Base-by-base conservation (phyloP, 2,888 invertebrate genomes). In the Aelia acuminata region DNA sequence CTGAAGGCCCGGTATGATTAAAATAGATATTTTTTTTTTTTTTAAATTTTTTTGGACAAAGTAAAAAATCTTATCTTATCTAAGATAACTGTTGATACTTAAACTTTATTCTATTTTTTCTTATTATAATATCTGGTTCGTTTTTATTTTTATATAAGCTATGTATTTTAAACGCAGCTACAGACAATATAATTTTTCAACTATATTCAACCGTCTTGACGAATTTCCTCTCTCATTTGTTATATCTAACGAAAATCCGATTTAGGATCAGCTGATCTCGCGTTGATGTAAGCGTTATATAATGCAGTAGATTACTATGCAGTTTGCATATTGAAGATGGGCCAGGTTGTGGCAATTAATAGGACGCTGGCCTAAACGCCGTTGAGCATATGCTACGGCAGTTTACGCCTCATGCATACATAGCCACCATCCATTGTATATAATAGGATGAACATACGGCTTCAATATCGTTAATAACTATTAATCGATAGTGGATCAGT, bases 331-430 rank as follows among this genome's bases (percentile, higher is more conserved):
- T 80, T 80, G 80, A 80, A 47, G 80, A 80, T 80, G 80, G 43
- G 13, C 43, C 80, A 80, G 80, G 43, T 43, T 47, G 80, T 80
- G n/a, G 80, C 43, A 80, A 80, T 80, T 80, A 39, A 80, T 80
- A 47, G 80, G 80, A n/a, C 13, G 13, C 39, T 43, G 22, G 39
- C 39, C 39, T 75, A 39, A 75, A 75, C 80, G 43, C 39, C 3
- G 80, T 43, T 15, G 43, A 22, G 80, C 80, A 80, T 80, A 80
- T 80, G 80, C 43, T 47, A 80, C 47, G 43, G 43, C 43, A 80
- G 80, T 80, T 80, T 80, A 80, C 80, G 80, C 80, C 80, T 80
- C 80, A 80, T 80, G 80, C 80, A 80, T 80, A 80, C 80, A 80
- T 80, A 80, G 80, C 43, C 63, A 18, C 35, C 35, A 20, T 70